Conservation (phyloP, 2,797 vertebrate species). For the Pipistrellus kuhlii region DNA sequence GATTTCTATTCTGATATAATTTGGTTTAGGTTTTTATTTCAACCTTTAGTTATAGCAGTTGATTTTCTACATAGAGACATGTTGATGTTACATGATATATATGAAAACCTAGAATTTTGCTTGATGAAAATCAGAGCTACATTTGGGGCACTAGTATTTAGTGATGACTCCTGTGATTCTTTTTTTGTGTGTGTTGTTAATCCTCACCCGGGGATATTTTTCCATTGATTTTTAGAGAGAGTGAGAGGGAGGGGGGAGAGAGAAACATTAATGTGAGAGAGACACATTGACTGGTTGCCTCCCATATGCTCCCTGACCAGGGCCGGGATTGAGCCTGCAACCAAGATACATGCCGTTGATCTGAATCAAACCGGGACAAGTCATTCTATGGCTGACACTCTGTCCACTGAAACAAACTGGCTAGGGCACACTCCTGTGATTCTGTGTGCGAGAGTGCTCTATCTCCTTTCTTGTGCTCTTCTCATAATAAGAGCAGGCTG, state of each 20-base stretch:
- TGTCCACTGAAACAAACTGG: too few relatives aligned
- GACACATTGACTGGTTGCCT: too few relatives aligned
- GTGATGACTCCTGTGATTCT: background rate
- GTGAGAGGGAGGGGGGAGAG: too few relatives aligned
- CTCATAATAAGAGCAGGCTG: background rate
- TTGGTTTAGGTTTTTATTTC: conserved; percentile 43
- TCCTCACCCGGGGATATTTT: too few relatives aligned
- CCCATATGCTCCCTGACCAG: too few relatives aligned
- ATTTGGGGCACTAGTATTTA: conserved; percentile 28
- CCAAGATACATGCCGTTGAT: too few relatives aligned
- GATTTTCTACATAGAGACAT: background rate
- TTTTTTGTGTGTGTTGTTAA: too few relatives aligned
- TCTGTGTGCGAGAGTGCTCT: background rate
- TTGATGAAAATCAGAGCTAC: conserved; percentile 21
- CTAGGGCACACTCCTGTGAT: background rate
- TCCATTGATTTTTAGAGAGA: too few relatives aligned
- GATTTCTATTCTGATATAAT: conserved; percentile 40
- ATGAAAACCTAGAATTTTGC: background rate
- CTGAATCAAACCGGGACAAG: too few relatives aligned
- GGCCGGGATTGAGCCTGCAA: too few relatives aligned
- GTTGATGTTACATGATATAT: background rate
- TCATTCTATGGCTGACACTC: too few relatives aligned
- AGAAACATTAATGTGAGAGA: too few relatives aligned
- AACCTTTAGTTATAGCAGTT: conserved; percentile 20
- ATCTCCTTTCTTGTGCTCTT: conserved; percentile 1